Evolutionary conservation across 2,797 vertebrate genomes (phyloP).

Genomic region (Ceyx erithaca): DNA sequence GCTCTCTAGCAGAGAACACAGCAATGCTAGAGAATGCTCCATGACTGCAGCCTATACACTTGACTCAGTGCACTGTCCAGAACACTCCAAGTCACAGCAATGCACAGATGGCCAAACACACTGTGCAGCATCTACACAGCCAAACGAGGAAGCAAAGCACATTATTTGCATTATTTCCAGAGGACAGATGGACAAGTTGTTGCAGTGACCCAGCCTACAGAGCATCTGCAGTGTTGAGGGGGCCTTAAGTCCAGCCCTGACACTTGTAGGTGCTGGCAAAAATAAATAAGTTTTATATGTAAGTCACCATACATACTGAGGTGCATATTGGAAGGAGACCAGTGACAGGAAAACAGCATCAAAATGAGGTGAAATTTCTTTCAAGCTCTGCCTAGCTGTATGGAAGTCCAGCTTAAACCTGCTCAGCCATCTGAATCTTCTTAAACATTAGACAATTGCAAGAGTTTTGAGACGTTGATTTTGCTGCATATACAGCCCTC

Average conservation of each 20-base stretch:
- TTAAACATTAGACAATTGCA: neutral
- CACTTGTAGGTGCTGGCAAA: slow-evolving; percentile 19
- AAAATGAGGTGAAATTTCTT: neutral
- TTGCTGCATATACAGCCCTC: neutral
- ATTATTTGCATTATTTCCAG: slow-evolving; percentile 33
- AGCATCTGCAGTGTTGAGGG: neutral
- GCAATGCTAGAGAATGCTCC: neutral
- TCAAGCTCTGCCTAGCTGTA: neutral
- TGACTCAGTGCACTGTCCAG: neutral
- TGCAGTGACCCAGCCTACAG: neutral
- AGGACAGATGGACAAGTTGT: slow-evolving; percentile 35
- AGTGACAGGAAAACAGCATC: neutral
- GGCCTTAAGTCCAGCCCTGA: neutral
- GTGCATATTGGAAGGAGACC: neutral
- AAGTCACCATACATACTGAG: neutral
- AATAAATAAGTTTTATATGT: neutral
- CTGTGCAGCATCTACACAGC: neutral
- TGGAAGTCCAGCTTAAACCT: neutral
- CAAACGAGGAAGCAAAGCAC: neutral
- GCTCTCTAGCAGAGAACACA: neutral
- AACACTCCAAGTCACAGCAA: neutral
- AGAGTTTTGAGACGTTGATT: neutral
- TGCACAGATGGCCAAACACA: slow-evolving; percentile 26
- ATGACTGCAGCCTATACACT: neutral
- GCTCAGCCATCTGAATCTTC: neutral